Conservation (phyloP, 2,113 vertebrate genomes). For the Cyphomyrus discorhynchus region DNA sequence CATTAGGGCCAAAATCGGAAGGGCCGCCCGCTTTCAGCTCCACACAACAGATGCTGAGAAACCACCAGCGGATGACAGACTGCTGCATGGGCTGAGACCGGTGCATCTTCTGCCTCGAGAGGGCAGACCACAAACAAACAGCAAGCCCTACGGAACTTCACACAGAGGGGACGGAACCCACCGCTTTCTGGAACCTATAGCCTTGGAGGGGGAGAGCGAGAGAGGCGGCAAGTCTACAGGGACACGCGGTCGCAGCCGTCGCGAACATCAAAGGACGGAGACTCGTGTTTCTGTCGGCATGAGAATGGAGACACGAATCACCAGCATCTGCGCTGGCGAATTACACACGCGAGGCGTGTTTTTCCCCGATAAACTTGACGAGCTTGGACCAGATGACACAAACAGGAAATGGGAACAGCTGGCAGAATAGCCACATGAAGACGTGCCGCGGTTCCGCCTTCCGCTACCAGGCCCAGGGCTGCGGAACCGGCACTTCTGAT, state of each 20-base stretch:
- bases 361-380: conserved; percentile 12
- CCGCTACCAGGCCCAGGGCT: not conserved
- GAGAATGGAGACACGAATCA: not conserved
- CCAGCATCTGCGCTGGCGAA: conserved; percentile 20
- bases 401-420: conserved; percentile 33
- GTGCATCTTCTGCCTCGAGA: not conserved
- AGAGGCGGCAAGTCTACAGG: not conserved
- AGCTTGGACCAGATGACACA: conserved; percentile 28
- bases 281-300: not conserved
- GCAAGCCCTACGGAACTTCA: not conserved
- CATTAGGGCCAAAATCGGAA: too few relatives aligned
- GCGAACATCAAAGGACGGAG: not conserved
- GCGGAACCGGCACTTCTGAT: not conserved
- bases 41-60: not conserved
- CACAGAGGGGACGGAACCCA: not conserved
- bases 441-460: not conserved
- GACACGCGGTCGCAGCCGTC: not conserved
- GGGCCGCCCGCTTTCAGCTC: not conserved
- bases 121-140: not conserved
- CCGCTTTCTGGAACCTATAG: not conserved
- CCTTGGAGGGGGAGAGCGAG: not conserved
- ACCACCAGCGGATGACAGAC: not conserved
- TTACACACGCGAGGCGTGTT: conserved; percentile 15
- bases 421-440: conserved; percentile 22
- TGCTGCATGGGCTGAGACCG: not conserved